Percentiles rank a stretch among this genome's conserved stretches.
These are phyloP conservation scores for Heteromyza rotundicornis DNA, from an alignment of 2,888 invertebrate genomes.

Conservation along the genomic window DNA sequence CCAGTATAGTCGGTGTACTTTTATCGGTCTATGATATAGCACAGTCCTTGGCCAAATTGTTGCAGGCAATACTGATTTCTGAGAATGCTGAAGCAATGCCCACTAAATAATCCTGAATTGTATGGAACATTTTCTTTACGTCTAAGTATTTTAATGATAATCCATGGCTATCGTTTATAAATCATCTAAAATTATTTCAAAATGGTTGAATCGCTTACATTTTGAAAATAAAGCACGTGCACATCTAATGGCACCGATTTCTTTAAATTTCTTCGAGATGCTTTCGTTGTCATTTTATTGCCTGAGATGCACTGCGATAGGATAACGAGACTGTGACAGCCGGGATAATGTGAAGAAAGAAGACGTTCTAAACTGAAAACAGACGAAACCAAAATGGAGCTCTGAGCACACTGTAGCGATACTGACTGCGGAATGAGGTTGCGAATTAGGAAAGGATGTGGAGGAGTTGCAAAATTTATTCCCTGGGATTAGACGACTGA, in stretches of 20 bases:
- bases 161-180: too few species aligned
- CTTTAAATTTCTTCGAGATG: neutral
- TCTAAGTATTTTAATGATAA: too few species aligned
- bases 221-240: neutral
- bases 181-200: too few species aligned
- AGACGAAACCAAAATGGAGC: conserved; percentile 17
- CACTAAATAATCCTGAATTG: too few species aligned
- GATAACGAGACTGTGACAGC: neutral
- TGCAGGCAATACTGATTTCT: too few species aligned
- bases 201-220: neutral
- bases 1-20: neutral
- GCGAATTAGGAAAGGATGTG: neutral
- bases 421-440: too few species aligned
- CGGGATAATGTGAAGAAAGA: conserved; percentile 34
- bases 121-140: too few species aligned
- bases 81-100: too few species aligned
- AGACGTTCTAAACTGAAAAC: conserved; percentile 20
- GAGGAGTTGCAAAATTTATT: neutral
- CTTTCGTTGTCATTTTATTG: neutral
- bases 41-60: too few species aligned
- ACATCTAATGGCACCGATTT: neutral
- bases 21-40: too few species aligned
- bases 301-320: neutral
- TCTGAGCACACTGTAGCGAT: too few species aligned
- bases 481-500: neutral